Base-by-base conservation (phyloP, 1,140 invertebrate genomes). In the Cecropterus lyciades region DNA sequence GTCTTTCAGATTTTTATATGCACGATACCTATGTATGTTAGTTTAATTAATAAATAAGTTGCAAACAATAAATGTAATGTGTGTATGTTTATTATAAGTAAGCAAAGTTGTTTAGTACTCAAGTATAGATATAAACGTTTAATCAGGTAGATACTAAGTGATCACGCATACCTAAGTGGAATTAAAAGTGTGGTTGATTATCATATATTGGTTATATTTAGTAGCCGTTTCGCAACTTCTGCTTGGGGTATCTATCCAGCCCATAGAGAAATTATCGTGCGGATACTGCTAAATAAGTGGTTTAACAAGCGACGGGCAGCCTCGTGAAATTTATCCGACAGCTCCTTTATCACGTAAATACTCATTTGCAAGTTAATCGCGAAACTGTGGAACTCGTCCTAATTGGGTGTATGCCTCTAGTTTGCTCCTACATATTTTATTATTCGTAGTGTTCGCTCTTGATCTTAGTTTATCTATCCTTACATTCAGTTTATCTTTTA, bases 321-420 rank as follows among this genome's bases (percentile, higher is more conserved):
- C 27, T 48, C 45, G 45, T 62, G 45, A 62, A 62, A 62, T 60
- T 48, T 60, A 60, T 60, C 45, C 57, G 10, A 48, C 45, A 43
- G 57, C 57, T 49, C 30, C 57, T 62, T 62, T 62, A 51, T 51
- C 59, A 51, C 59, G 46, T 62, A 51, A 51, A 51, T 48, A 62
- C 59, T 62, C 57, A 62, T 62, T 62, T 62, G 57, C 57, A 62
- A 62, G 57, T 62, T 62, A 62, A 62, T 62, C 57, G 57, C 57
- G 46, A 62, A 60, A 62, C 57, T 62, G 57, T 62, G 57, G 45
- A 62, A 62, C 45, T 62, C 33, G 45, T 20, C 57, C 57, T 62
- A 62, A 49, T 62, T 62, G 57, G 57, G 57, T 55, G 11, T 62
- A 62, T 55, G 16, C 52, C 52, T 55, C 52, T 55, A 37, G 57